A percentile compares a stretch with the other conserved stretches of the same genome.
phyloP scores from a whole-genome alignment of 2,888 invertebrate genomes.

The Allacma fusca region DNA sequence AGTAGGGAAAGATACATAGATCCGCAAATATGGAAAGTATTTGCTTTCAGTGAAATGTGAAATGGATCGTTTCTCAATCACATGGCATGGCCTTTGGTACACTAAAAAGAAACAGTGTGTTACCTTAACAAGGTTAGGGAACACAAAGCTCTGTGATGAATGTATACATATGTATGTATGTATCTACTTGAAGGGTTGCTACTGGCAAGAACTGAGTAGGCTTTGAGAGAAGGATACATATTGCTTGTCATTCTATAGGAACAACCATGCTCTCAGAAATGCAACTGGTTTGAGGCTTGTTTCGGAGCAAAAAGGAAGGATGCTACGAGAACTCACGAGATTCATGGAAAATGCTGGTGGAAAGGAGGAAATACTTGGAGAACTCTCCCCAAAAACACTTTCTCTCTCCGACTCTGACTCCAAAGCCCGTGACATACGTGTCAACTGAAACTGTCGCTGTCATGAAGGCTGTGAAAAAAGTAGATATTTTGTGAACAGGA shows the following conservation, averaged over 20 bases:
- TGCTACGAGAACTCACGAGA: background rate
- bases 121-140: constrained; percentile 1
- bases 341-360: constrained; percentile 26
- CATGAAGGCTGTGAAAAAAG: constrained; percentile 8
- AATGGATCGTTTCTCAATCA: background rate
- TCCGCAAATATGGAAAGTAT: too few species aligned
- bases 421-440: constrained; percentile 23
- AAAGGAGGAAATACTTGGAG: background rate
- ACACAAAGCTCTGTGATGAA: too few species aligned
- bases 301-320: background rate
- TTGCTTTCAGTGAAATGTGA: too few species aligned
- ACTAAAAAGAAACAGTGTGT: background rate
- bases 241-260: too few species aligned
- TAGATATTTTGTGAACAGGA: background rate
- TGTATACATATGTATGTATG: background rate
- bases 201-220: too few species aligned
- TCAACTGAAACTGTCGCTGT: constrained; percentile 28
- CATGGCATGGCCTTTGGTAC: background rate
- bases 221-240: too few species aligned
- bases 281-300: constrained; percentile 1
- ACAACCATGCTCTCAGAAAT: background rate
- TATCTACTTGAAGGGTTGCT: too few species aligned
- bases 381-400: background rate
- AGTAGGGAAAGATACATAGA: too few species aligned
- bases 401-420: constrained; percentile 14